phyloP scores from a whole-genome alignment of 2,113 vertebrate species.

The Eretmochelys imbricata region DNA sequence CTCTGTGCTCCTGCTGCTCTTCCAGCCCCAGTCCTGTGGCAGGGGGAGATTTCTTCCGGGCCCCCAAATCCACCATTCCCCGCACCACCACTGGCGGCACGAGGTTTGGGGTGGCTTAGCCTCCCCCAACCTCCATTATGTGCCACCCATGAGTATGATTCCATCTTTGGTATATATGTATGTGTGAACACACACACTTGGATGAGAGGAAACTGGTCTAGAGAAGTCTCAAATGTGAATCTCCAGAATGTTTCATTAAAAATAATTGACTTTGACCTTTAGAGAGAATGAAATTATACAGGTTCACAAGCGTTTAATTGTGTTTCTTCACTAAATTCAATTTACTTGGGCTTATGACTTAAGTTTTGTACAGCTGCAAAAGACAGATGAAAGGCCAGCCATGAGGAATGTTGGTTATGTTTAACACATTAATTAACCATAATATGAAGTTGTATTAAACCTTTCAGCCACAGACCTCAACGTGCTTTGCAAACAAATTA shows the following conservation, averaged over 20 bases:
- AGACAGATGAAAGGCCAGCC: neutral
- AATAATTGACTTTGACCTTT: neutral
- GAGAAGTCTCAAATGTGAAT: neutral
- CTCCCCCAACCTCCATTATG: too few relatives aligned
- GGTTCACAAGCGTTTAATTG: neutral
- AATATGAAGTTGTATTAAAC: neutral
- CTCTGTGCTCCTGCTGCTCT: too few relatives aligned
- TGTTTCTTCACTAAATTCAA: neutral
- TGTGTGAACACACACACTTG: neutral
- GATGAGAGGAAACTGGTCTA: neutral
- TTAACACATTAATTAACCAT: neutral
- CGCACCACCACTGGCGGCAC: too few relatives aligned
- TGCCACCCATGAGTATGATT: neutral
- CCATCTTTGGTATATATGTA: neutral
- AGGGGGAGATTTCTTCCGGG: too few relatives aligned
- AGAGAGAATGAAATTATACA: neutral
- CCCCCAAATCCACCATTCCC: too few relatives aligned
- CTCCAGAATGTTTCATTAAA: neutral
- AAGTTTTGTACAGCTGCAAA: neutral
- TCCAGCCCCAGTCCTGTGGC: too few relatives aligned
- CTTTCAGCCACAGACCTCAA: neutral
- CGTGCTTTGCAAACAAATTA: neutral
- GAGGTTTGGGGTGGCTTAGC: too few relatives aligned
- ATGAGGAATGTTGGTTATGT: neutral
- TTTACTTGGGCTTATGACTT: conserved; percentile 13